These are phyloP conservation scores for Lasioglossum figueresi DNA, from an alignment of 2,888 invertebrate genomes.

Conservation along the genomic window DNA sequence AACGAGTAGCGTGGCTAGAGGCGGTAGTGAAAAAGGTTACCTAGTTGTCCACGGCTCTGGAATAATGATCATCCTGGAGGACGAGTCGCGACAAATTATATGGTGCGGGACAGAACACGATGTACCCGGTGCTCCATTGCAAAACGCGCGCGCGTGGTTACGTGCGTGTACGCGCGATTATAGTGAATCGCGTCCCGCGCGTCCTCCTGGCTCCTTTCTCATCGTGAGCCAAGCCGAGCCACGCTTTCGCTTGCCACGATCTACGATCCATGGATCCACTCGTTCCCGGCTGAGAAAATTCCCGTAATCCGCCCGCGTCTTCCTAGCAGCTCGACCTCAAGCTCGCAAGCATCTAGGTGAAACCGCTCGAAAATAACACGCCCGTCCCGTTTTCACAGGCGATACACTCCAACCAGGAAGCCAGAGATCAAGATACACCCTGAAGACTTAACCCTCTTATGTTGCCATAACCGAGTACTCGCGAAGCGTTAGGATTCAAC, in stretches of 20 bases:
- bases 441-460: neutral
- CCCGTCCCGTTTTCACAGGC: neutral
- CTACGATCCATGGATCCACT: constrained; percentile 21
- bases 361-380: neutral
- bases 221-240: constrained; percentile 8
- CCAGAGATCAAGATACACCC: neutral
- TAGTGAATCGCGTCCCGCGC: constrained; percentile 15
- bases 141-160: constrained; percentile 53
- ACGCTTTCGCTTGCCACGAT: constrained; percentile 55
- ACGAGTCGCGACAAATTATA: constrained; percentile 60
- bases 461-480: too few relatives aligned
- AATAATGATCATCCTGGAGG: constrained; percentile 72
- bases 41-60: constrained; percentile 77
- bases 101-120: constrained; percentile 45
- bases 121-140: constrained; percentile 50
- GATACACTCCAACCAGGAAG: neutral
- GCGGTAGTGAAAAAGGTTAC: constrained; percentile 66
- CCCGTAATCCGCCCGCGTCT: constrained; percentile 35
- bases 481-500: too few relatives aligned
- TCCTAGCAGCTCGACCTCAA: neutral
- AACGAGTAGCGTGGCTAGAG: constrained; percentile 63
- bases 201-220: constrained; percentile 39
- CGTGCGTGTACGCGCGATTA: constrained; percentile 55
- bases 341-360: neutral
- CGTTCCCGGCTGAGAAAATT: constrained; percentile 50